Base-by-base conservation (phyloP, 2,888 invertebrate genomes). In the Dasypogon diadema region DNA sequence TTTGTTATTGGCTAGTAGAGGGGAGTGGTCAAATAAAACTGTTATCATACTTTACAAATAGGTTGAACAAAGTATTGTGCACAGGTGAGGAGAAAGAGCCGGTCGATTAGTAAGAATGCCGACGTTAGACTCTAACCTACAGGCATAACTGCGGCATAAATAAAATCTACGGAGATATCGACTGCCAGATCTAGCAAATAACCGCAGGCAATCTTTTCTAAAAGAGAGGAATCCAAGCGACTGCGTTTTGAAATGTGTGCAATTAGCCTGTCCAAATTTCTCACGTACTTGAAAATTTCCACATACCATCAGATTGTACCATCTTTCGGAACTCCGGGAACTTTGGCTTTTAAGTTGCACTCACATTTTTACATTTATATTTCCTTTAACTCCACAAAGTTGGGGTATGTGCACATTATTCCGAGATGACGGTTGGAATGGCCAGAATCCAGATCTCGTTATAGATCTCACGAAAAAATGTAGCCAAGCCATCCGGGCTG, bases 21-120 rank as follows among this genome's bases (percentile, higher is more conserved):
- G 65, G 65, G 65, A 65, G 65, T 65, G 65, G 65, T 65, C 65
- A 42, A 65, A 65, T 65, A 65, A 56, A 56, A 56, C 56, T 65
- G 42, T 65, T 65, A 65, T 65, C 65, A 65, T 65, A 12, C 21
- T 12, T 10, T 16, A 65, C 65, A 65, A 65, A 65, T 65, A 65
- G 30, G 46, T 22, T 65, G 65, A 10, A 3, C 30, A 26, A 22
- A 21, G 22, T 18, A 46, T 42, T 65, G 42, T 46, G 46, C 46
- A 18, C 10, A 21, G 10, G 2, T 14, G 56, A 56, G 24, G 56
- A 56, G 51, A 18, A 51, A 22, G 56, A 22, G 24, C 18, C 22
- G 56, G 2, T 22, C 56, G 56, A 56, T 56, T 56, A 56, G 56
- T n/a, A 24, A 21, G 56, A 56, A 56, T 56, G 30, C 58, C 34